phyloP scores from a whole-genome alignment of 2,113 vertebrate genomes.

The Nothoprocta pentlandii region DNA sequence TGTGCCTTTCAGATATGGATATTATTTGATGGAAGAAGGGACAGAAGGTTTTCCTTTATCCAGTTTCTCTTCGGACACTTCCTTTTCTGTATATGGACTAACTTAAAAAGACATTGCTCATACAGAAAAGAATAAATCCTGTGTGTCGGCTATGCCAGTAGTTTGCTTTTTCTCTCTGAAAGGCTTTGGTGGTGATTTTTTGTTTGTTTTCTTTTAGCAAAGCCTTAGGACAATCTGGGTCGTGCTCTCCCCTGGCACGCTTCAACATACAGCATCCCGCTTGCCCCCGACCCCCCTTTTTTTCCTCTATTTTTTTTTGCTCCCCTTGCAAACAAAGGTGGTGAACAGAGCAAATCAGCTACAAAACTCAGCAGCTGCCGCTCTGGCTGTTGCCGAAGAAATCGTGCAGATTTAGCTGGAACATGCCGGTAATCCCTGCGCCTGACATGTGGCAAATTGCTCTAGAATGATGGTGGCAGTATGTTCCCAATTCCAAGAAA shows the following conservation, averaged over 20 bases:
- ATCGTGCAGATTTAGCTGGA: constrained; percentile 68
- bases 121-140: rapidly evolving
- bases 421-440: constrained; percentile 66
- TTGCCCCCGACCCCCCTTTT: no score
- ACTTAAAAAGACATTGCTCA: background rate
- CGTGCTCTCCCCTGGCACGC: rapidly evolving
- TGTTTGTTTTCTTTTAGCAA: no score
- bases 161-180: background rate
- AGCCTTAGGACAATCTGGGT: rapidly evolving
- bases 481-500: constrained; percentile 79
- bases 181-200: rapidly evolving
- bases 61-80: rapidly evolving
- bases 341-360: constrained; percentile 23
- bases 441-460: constrained; percentile 76
- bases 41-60: background rate
- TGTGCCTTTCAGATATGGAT: background rate
- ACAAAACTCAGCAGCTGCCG: constrained; percentile 61
- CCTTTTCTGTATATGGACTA: background rate
- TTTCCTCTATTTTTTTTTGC: background rate
- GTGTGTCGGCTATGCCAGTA: background rate
- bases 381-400: constrained; percentile 54
- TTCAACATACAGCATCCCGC: background rate
- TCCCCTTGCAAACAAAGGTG: constrained; percentile 1
- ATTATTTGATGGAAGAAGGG: background rate
- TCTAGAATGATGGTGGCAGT: constrained; percentile 77